phyloP scores from a whole-genome alignment of 2,113 vertebrate species.

The Cyprinodon variegatus region DNA sequence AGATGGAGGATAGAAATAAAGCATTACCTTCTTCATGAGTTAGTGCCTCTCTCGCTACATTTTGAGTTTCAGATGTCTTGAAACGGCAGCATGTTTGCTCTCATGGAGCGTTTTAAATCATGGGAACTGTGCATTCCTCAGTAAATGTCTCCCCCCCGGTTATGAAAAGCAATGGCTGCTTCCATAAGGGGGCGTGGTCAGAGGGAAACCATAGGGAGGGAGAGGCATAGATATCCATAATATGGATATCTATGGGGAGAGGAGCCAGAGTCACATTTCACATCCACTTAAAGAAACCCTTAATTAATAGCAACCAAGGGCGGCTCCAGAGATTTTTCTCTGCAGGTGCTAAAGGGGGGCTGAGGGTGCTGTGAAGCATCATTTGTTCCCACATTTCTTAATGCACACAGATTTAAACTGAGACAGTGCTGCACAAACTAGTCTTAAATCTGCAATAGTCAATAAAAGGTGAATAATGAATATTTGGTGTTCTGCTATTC shows the following conservation, averaged over 20 bases:
- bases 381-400: too few relatives aligned
- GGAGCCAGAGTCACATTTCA: neutral
- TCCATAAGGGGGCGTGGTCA: conserved; percentile 39
- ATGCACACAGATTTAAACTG: too few relatives aligned
- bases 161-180: conserved; percentile 12
- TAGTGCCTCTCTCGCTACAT: conserved; percentile 10
- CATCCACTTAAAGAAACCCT: neutral
- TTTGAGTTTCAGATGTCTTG: neutral
- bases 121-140: neutral
- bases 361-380: too few relatives aligned
- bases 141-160: conserved; percentile 15
- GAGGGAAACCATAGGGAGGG: neutral
- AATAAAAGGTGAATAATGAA: too few relatives aligned
- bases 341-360: too few relatives aligned
- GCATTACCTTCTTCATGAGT: conserved; percentile 48
- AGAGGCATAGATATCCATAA: too few relatives aligned
- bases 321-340: too few relatives aligned
- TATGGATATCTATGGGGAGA: too few relatives aligned
- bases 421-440: too few relatives aligned
- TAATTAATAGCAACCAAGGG: neutral
- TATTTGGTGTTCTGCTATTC: too few relatives aligned
- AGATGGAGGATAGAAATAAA: neutral
- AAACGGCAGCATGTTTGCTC: conserved; percentile 29
- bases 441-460: too few relatives aligned
- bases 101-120: conserved; percentile 1